Conservation (phyloP, 2,113 vertebrate species). For the Nipponia nippon region DNA sequence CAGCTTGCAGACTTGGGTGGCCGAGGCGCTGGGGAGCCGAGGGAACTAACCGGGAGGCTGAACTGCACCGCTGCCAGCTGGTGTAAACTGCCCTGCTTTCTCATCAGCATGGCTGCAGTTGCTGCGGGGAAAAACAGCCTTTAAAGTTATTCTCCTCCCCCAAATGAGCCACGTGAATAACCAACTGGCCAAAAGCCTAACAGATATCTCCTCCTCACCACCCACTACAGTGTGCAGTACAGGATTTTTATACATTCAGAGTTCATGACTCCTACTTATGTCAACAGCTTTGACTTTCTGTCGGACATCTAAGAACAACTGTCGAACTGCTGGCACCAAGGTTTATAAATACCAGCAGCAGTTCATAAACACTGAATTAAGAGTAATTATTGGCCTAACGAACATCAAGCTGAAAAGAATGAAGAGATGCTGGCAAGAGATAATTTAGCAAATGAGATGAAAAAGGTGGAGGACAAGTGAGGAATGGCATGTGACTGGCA, state of each 20-base stretch:
- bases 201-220: neutral
- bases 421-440: conserved; percentile 3
- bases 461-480: neutral
- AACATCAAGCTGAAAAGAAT: neutral
- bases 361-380: conserved; percentile 18
- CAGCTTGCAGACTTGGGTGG: neutral
- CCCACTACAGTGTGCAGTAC: neutral
- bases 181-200: neutral
- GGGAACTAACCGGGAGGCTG: neutral
- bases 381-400: neutral
- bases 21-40: rapidly evolving
- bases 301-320: conserved; percentile 16
- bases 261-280: conserved; percentile 1
- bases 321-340: neutral
- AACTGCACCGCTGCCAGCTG: neutral
- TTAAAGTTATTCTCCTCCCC: neutral
- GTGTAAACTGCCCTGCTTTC: neutral
- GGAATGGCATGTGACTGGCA: neutral
- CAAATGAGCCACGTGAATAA: neutral
- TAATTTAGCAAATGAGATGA: neutral
- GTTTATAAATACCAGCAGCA: conserved; percentile 1
- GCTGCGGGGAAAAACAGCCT: neutral
- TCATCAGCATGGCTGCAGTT: neutral
- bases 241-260: neutral
- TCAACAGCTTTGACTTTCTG: conserved; percentile 30